Conservation (phyloP, 2,888 invertebrate species). For the Thymelicus sylvestris region DNA sequence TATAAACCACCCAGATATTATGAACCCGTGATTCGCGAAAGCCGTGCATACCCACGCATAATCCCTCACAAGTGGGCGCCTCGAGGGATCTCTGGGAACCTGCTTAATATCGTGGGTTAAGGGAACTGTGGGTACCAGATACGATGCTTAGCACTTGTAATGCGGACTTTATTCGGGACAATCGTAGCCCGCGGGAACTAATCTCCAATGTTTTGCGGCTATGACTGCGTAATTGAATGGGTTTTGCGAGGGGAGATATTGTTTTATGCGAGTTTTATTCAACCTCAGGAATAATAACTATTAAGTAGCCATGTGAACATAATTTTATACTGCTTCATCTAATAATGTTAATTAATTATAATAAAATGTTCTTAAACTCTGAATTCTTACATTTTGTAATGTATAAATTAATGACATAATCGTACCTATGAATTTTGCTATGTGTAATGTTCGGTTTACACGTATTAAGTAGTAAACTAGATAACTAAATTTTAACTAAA, state of each 20-base stretch:
- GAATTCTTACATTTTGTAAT: no score
- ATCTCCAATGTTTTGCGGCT: constrained; percentile 55
- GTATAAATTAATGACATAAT: no score
- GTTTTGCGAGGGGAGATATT: constrained; percentile 22
- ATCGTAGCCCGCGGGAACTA: constrained; percentile 53
- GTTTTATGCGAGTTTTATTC: constrained; percentile 33
- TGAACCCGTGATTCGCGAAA: constrained; percentile 41
- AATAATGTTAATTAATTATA: neutral
- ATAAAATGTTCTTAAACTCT: no score
- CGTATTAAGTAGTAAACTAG: no score
- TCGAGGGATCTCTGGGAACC: constrained; percentile 73
- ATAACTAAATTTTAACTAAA: no score
- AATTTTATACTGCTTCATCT: neutral
- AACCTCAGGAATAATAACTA: neutral
- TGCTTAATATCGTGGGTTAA: constrained; percentile 60
- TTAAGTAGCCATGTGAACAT: neutral
- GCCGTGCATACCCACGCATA: constrained; percentile 46
- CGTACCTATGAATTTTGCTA: no score
- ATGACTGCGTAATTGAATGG: constrained; percentile 37
- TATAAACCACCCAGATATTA: constrained; percentile 49
- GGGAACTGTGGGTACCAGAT: constrained; percentile 44
- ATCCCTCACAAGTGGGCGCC: constrained; percentile 77
- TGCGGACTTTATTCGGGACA: constrained; percentile 71
- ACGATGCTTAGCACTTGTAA: constrained; percentile 63
- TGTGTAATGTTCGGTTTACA: no score